Base-by-base conservation (phyloP, 1,140 invertebrate species). In the Scylla paramamosain region DNA sequence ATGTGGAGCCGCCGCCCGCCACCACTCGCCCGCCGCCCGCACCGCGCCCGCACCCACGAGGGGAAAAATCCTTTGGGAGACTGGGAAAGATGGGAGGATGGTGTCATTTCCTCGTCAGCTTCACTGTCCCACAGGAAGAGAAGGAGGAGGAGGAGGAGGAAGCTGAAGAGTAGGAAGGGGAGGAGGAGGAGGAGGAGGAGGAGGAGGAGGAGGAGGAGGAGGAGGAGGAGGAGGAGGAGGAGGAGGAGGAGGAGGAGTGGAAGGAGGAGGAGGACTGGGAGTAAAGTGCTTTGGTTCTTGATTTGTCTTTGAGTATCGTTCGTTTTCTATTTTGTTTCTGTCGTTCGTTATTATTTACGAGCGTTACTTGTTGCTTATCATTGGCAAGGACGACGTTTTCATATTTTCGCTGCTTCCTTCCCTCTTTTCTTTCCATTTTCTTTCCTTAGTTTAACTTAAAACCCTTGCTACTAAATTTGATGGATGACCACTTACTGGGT, bases 1-100 rank as follows among this genome's bases (percentile, higher is more conserved):
- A 93, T 93, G 82, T 93, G 83, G 45, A 67, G 91, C 89, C 88
- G 31, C 86, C 86, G 86, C 45, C 28, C 31, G 45, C 28, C 31
- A 29, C 14, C 31, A 29, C 52, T 20, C 52, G 52, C 52, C 52
- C 52, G 52, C 52, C 52, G 52, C 52, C 52, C 52, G 52, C 52
- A 20, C 16, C 10, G 52, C 52, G 12, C 52, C 52, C 52, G 52
- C 52, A 59, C 12, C 52, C 52, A 12, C 16, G 52, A 59, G 52
- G 16, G 52, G 52, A 59, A 59, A 59, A 59, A 20, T 59, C 52
- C 52, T 59, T 59, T 59, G 52, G 52, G 52, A 59, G 52, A 59
- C 52, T 20, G 12, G 52, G 52, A 59, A 59, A 59, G 52, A 59
- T 59, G 52, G 52, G 52, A 59, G 52, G 52, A 12, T 59, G 52